Conservation (phyloP, 2,888 invertebrate species). For the Sesamia inferens region DNA sequence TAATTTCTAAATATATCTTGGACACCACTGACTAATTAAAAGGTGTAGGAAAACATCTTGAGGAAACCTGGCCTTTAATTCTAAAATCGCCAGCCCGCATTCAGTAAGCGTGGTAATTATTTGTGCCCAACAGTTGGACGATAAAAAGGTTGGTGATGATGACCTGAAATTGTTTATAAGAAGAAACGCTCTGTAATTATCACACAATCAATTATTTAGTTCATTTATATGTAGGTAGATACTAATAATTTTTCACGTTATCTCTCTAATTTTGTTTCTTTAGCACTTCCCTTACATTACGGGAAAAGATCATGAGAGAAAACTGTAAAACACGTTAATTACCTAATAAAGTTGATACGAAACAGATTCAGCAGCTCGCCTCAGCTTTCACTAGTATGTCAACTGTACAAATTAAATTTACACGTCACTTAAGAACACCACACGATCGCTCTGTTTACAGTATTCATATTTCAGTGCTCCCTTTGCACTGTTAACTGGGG, state of each 20-base stretch:
- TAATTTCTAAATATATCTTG: too few relatives aligned
- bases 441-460: conserved; percentile 81
- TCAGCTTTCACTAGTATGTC: conserved; percentile 72
- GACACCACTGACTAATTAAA: too few relatives aligned
- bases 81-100: too few relatives aligned
- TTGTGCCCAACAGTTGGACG: too few relatives aligned
- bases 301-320: not conserved
- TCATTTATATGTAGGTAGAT: not conserved
- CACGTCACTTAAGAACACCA: conserved; percentile 76
- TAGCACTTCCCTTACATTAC: not conserved
- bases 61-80: too few relatives aligned
- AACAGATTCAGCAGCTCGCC: conserved; percentile 25
- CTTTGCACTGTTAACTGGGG: conserved; percentile 82
- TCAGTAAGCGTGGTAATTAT: too few relatives aligned
- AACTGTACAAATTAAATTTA: conserved; percentile 83
- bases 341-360: conserved; percentile 49
- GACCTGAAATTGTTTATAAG: not conserved
- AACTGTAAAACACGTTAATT: conserved; percentile 31
- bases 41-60: too few relatives aligned
- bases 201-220: not conserved
- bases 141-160: too few relatives aligned
- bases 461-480: conserved; percentile 81
- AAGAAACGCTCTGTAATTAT: not conserved
- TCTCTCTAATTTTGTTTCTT: not conserved
- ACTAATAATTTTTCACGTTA: not conserved